Percentiles rank a stretch among this genome's conserved stretches.
phyloP scores from a whole-genome alignment of 1,140 invertebrate species.

The Caerostris extrusa region DNA sequence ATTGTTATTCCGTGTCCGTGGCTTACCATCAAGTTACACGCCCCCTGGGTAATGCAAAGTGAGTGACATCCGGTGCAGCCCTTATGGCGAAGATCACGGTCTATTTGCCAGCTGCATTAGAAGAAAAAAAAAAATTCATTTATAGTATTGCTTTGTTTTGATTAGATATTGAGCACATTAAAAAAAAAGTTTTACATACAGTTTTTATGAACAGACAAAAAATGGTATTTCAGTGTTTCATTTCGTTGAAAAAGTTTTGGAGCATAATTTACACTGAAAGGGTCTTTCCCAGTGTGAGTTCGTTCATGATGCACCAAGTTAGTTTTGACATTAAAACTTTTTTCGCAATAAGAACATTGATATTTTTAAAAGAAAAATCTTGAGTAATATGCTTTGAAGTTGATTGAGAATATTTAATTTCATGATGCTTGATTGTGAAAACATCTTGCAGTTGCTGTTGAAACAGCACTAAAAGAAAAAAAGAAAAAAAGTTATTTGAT shows the following conservation, averaged over 20 bases:
- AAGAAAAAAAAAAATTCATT: too few species aligned
- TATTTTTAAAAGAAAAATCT: background rate
- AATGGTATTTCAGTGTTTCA: slow-evolving; percentile 45
- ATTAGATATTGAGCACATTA: too few species aligned
- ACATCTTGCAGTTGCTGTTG: background rate
- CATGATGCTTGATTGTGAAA: background rate
- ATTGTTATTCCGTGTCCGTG: too few species aligned
- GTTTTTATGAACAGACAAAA: background rate
- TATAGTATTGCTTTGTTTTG: too few species aligned
- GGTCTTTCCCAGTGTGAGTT: slow-evolving; percentile 55
- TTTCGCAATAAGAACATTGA: slow-evolving; percentile 6
- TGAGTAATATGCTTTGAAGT: background rate
- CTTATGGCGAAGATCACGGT: too few species aligned
- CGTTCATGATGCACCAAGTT: background rate
- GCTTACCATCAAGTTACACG: too few species aligned
- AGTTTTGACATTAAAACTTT: background rate
- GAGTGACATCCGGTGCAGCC: too few species aligned
- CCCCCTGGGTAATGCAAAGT: too few species aligned
- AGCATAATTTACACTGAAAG: slow-evolving; percentile 35
- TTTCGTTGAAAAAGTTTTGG: slow-evolving; percentile 45
- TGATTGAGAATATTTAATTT: background rate
- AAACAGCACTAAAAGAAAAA: background rate
- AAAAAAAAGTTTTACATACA: too few species aligned
- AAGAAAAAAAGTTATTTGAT: background rate
- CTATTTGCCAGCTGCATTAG: too few species aligned